Percentiles rank a stretch among this genome's conserved stretches.
Conservation (phyloP, 2,888 invertebrate genomes). For the Agriopis aurantiaria region DNA sequence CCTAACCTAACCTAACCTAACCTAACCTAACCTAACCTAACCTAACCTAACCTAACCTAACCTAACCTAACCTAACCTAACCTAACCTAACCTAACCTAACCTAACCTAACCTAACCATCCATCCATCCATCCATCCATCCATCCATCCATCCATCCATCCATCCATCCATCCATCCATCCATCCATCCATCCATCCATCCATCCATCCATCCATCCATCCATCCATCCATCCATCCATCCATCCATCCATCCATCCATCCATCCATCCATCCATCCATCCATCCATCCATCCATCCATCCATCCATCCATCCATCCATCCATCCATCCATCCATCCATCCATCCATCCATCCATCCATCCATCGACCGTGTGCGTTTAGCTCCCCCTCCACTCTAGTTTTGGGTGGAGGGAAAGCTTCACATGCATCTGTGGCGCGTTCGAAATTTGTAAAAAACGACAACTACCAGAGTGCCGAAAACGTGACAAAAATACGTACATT, state of each 20-base stretch:
- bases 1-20: constrained; percentile 38
- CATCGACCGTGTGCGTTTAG: not conserved
- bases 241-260: constrained; percentile 1
- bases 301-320: not conserved
- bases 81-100: no score
- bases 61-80: constrained; percentile 18
- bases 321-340: constrained; percentile 2
- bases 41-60: constrained; percentile 39
- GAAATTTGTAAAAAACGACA: no score
- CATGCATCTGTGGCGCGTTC: not conserved
- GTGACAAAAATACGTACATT: no score
- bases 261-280: not conserved
- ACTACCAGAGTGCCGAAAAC: no score
- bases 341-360: constrained; percentile 4
- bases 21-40: constrained; percentile 37
- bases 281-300: constrained; percentile 2
- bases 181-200: constrained; percentile 1
- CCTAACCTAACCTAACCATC: not conserved
- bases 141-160: constrained; percentile 1
- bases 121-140: constrained; percentile 1
- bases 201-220: constrained; percentile 1
- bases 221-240: constrained; percentile 1
- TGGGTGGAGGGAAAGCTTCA: no score
- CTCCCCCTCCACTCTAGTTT: not conserved
- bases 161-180: constrained; percentile 1